Conservation (phyloP, 2,797 vertebrate genomes). For the Hylomyscus alleni region DNA sequence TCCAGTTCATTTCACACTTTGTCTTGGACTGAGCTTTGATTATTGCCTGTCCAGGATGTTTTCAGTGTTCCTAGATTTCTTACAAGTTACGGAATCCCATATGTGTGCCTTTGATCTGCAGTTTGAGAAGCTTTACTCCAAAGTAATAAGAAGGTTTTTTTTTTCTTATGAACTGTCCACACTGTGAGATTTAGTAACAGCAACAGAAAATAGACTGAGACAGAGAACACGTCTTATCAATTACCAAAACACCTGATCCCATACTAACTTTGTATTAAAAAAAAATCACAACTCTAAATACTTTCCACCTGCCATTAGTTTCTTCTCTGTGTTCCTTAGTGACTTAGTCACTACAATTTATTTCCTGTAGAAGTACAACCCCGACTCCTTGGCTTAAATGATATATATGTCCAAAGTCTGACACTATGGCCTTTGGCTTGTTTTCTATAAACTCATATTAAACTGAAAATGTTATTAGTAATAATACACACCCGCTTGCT, state of each 20-base stretch:
- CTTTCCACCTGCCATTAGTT: neutral
- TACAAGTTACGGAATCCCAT: neutral
- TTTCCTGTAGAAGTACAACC: neutral
- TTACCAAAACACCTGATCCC: neutral
- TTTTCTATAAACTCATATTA: neutral
- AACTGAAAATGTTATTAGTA: slow-evolving; percentile 15
- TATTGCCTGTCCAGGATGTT: neutral
- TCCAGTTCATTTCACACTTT: neutral
- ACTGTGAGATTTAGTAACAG: neutral
- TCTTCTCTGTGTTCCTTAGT: neutral
- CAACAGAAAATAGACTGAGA: neutral
- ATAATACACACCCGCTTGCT: neutral
- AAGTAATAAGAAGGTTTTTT: neutral
- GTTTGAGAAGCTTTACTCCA: neutral
- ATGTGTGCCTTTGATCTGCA: neutral
- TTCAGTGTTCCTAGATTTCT: too few species aligned
- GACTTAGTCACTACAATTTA: neutral
- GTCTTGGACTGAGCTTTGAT: neutral
- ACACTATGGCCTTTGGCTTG: neutral
- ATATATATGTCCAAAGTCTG: neutral
- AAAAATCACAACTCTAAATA: neutral
- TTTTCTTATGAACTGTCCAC: too few species aligned
- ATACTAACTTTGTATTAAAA: neutral
- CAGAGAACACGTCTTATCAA: neutral
- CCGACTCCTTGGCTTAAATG: neutral